A percentile compares a stretch with the other conserved stretches of the same genome.
Evolutionary conservation across 2,888 invertebrate genomes (phyloP).

Genomic region (Patella ulyssiponensis): DNA sequence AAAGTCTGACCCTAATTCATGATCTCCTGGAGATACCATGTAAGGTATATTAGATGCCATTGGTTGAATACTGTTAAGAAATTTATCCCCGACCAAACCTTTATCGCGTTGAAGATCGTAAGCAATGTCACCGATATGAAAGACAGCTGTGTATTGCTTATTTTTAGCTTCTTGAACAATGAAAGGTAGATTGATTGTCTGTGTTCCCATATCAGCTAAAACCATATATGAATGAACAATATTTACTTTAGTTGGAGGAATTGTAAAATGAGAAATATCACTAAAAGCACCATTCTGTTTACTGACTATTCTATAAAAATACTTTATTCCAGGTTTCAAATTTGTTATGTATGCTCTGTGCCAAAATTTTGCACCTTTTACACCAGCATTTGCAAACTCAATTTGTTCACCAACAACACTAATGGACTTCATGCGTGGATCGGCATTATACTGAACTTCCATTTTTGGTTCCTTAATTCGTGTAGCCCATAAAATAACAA

Average conservation of each 20-base stretch:
- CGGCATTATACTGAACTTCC: conserved; percentile 49
- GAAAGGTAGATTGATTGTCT: conserved; percentile 49
- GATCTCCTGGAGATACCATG: conserved; percentile 66
- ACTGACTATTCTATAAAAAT: conserved; percentile 51
- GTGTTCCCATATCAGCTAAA: conserved; percentile 66
- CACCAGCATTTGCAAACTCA: conserved; percentile 44
- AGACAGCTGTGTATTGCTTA: conserved; percentile 55
- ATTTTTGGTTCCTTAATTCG: conserved; percentile 39
- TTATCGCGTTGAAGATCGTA: conserved; percentile 62
- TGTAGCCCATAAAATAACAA: conserved; percentile 60
- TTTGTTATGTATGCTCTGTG: conserved; percentile 53
- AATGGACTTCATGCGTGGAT: conserved; percentile 32
- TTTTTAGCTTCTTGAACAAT: conserved; percentile 55
- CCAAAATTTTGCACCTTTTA: conserved; percentile 49
- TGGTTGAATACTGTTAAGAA: conserved; percentile 59
- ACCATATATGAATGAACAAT: conserved; percentile 62
- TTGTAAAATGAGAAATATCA: conserved; percentile 62
- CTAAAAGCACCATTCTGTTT: conserved; percentile 42
- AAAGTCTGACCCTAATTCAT: conserved; percentile 49
- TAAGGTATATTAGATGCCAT: conserved; percentile 66
- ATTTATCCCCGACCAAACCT: conserved; percentile 64
- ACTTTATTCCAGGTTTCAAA: conserved; percentile 47
- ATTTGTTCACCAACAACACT: conserved; percentile 42
- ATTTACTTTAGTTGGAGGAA: conserved; percentile 52
- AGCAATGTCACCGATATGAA: conserved; percentile 68